Base-by-base conservation (phyloP, 2,888 invertebrate species). In the Nipponacmea schrenckii region DNA sequence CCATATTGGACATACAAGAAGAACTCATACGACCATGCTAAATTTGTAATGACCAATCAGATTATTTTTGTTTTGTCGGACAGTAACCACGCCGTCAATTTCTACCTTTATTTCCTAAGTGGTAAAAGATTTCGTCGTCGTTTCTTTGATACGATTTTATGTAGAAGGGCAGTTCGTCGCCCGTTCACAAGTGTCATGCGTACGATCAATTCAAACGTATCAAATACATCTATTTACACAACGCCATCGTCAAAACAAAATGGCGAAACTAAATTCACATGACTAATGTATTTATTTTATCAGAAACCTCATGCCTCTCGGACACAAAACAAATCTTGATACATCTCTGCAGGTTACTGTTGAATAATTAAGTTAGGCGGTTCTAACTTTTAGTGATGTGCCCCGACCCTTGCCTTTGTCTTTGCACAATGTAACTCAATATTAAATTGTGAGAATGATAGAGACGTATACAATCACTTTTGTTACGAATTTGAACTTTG, bases 1-100 rank as follows among this genome's bases (percentile, higher is more conserved):
- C 74, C 76, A n/a, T 75, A 82, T 69, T 81, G 81, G 81, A 67
- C 75, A 15, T 80, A 77, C 77, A 62, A 67, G n/a, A 48, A 72
- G 1, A 75, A 71, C 17, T 46, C 73, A 1, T 67, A 74, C n/a
- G 75, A 79, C 12, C 74, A 74, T 0, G 82, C 83, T 4, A 69
- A 73, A 17, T 80, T 77, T 71, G 73, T 74, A 17, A 75, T 85
- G 17, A 69, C 80, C 4, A 76, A 76, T 14, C 80, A 81, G 65
- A 20, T 72, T 7, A 65, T 68, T 15, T 68, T 72, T 64, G 31
- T 72, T 7, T 48, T 68, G 31, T 64, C 68, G 10, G 65, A 69
- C 39, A 31, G 64, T 39, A 69, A 50, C 46, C 72, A 69, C 46
- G 72, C 63, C 48, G n/a, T 62, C 26, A 72, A 66, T 62, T 45